These are phyloP conservation scores for Apantesis nais DNA, from an alignment of 2,888 invertebrate species.

Conservation along the genomic window DNA sequence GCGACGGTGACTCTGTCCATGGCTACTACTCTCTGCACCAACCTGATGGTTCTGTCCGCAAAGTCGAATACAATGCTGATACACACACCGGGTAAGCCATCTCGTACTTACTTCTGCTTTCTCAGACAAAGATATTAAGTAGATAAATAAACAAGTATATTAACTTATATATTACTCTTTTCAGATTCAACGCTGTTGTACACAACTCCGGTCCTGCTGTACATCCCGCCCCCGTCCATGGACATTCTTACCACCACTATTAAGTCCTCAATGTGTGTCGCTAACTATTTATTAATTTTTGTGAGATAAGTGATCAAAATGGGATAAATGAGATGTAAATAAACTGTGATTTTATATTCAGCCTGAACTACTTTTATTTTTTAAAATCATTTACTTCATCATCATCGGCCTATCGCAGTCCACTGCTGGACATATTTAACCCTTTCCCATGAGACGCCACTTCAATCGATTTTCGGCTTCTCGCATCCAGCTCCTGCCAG, in stretches of 20 bases:
- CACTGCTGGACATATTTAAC: no score
- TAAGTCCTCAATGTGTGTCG: slow-evolving; percentile 29
- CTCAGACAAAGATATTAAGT: background rate
- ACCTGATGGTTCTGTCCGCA: slow-evolving; percentile 81
- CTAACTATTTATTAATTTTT: slow-evolving; percentile 23
- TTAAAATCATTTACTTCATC: no score
- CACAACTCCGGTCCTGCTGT: slow-evolving; percentile 74
- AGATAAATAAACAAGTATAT: background rate
- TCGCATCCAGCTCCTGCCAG: no score
- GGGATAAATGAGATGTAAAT: slow-evolving; percentile 20
- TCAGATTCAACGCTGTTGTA: slow-evolving; percentile 80
- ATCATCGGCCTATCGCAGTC: no score
- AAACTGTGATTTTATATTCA: slow-evolving; percentile 13
- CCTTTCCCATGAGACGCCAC: no score
- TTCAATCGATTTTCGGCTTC: no score
- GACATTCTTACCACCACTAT: slow-evolving; percentile 59
- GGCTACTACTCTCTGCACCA: slow-evolving; percentile 82
- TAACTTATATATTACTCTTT: slow-evolving; percentile 18
- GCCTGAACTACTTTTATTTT: background rate
- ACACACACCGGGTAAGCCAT: slow-evolving; percentile 49
- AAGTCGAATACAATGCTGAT: slow-evolving; percentile 79
- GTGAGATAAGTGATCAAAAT: slow-evolving; percentile 9
- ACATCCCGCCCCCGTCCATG: slow-evolving; percentile 65
- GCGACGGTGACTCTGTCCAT: slow-evolving; percentile 84
- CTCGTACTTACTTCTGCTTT: background rate